Percentiles rank a stretch among this genome's conserved stretches.
phyloP scores from a whole-genome alignment of 1,140 invertebrate species.

The Bathynomus jamesi region DNA sequence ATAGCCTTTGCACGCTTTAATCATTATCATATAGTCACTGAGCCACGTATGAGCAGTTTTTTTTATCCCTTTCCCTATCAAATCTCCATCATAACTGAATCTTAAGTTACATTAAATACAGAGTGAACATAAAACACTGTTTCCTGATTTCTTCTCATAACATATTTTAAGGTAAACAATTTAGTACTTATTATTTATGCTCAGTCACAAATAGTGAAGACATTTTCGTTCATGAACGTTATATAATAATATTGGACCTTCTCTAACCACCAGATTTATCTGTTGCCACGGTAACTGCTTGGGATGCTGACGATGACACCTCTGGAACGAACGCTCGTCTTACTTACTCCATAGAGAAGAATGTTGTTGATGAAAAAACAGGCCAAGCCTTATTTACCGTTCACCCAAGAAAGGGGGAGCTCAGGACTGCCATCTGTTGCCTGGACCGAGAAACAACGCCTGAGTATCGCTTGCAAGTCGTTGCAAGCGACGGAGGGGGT shows the following conservation, averaged over 20 bases:
- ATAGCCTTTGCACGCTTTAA: too few species aligned
- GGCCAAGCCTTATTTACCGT: conserved; percentile 40
- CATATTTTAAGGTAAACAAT: too few species aligned
- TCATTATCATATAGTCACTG: too few species aligned
- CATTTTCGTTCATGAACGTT: too few species aligned
- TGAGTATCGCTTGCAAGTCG: conserved; percentile 25
- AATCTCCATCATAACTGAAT: too few species aligned
- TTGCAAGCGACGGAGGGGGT: conserved; percentile 41
- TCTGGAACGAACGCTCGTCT: conserved; percentile 27
- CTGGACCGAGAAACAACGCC: conserved; percentile 20
- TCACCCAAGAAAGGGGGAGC: conserved; percentile 44
- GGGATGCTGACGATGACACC: conserved; percentile 25
- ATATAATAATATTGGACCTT: not conserved
- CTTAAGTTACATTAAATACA: too few species aligned
- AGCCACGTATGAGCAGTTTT: too few species aligned
- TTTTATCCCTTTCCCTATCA: too few species aligned
- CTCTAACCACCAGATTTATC: not conserved
- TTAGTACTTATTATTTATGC: too few species aligned
- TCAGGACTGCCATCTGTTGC: conserved; percentile 18
- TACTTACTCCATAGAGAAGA: conserved; percentile 30
- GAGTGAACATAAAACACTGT: too few species aligned
- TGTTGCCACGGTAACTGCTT: conserved; percentile 18
- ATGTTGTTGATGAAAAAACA: conserved; percentile 44
- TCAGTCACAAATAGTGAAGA: too few species aligned
- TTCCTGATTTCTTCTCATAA: too few species aligned